phyloP scores from a whole-genome alignment of 37 sponge, comb jelly and placozoan genomes.

The Aplysina aerophoba region DNA sequence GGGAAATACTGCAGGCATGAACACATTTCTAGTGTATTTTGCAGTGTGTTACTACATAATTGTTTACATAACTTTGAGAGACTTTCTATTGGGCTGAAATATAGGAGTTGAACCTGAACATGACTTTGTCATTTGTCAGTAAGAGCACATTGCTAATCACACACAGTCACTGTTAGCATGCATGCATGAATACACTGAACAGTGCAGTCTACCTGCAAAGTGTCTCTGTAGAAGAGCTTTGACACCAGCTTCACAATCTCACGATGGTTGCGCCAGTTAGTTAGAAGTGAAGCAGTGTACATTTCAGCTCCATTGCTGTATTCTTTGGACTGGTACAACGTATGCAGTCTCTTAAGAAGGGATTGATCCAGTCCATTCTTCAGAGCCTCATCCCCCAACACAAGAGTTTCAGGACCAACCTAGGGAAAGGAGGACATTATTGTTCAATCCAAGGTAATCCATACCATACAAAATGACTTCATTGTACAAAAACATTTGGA shows the following conservation, averaged over 20 bases:
- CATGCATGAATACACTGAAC: too few species aligned
- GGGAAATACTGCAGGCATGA: too few species aligned
- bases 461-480: background rate
- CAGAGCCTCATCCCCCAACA: slow-evolving; percentile 18
- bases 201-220: too few species aligned
- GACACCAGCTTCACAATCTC: slow-evolving; percentile 38
- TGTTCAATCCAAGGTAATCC: background rate
- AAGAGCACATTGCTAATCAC: too few species aligned
- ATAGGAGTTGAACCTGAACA: too few species aligned
- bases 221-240: slow-evolving; percentile 46
- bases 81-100: too few species aligned
- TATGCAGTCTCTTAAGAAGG: background rate
- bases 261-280: slow-evolving; percentile 65
- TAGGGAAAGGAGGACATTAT: background rate
- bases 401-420: slow-evolving; percentile 15
- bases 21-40: too few species aligned
- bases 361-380: slow-evolving; percentile 12
- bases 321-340: background rate
- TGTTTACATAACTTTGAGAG: too few species aligned
- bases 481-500: background rate
- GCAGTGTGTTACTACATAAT: too few species aligned
- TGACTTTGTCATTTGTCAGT: too few species aligned
- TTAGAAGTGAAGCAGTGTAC: slow-evolving; percentile 25
- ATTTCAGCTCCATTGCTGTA: background rate
- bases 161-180: too few species aligned